phyloP scores from a whole-genome alignment of 2,797 vertebrate species.

The Tarsius wallacei region DNA sequence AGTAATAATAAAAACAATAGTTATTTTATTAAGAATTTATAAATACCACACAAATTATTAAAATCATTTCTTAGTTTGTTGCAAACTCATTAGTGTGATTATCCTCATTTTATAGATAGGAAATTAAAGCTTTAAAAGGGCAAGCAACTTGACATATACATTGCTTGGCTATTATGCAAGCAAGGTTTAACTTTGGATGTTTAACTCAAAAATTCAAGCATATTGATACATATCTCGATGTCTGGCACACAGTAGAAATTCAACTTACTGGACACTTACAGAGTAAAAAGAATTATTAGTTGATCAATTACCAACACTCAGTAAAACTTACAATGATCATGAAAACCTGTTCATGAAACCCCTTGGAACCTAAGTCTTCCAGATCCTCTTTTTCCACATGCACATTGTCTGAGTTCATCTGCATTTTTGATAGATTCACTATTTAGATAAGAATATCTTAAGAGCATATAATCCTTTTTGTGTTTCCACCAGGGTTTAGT shows the following conservation, averaged over 20 bases:
- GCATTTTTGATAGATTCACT: background rate
- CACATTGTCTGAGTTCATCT: background rate
- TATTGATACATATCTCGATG: background rate
- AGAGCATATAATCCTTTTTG: background rate
- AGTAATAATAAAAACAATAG: background rate
- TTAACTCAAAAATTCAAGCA: background rate
- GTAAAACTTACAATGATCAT: background rate
- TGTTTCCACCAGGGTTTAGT: constrained; percentile 8
- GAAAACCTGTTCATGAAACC: background rate
- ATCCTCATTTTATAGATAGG: background rate
- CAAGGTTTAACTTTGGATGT: background rate
- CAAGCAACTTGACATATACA: background rate
- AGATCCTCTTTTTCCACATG: background rate
- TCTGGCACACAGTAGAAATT: background rate
- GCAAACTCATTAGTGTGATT: background rate
- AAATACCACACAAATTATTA: background rate
- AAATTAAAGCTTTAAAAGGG: background rate
- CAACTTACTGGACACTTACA: background rate
- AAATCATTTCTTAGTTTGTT: background rate
- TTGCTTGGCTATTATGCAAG: constrained; percentile 10
- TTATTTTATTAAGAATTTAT: constrained; percentile 14
- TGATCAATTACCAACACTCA: background rate
- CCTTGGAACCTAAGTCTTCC: background rate
- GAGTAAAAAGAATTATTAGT: background rate
- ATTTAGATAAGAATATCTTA: constrained; percentile 37